Conservation (phyloP, 1,140 invertebrate species). For the Ceratina calcarata region DNA sequence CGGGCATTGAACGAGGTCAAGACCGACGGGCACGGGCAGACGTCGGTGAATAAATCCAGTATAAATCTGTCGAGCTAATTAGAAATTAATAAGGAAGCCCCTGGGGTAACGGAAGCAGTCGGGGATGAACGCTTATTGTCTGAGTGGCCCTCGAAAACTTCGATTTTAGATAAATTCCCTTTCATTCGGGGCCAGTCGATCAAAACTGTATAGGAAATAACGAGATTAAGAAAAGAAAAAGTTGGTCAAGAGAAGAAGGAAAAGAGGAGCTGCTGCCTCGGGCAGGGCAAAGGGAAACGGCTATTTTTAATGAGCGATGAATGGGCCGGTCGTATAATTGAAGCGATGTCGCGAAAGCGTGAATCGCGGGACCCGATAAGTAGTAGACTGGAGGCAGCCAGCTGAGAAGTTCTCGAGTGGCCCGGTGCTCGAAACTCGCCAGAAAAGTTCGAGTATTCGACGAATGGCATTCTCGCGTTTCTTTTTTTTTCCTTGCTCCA, state of each 20-base stretch:
- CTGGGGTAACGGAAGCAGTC: too few species aligned
- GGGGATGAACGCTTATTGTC: slow-evolving; percentile 7
- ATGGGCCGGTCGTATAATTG: slow-evolving; percentile 62
- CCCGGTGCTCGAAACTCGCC: slow-evolving; percentile 51
- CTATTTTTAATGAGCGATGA: slow-evolving; percentile 61
- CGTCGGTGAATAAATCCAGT: too few species aligned
- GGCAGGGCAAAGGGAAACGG: not conserved
- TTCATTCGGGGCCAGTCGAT: slow-evolving; percentile 32
- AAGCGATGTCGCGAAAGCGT: slow-evolving; percentile 58
- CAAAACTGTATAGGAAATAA: slow-evolving; percentile 46
- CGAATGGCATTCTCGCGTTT: slow-evolving; percentile 28
- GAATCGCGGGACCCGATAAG: slow-evolving; percentile 23
- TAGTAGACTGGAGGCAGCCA: slow-evolving; percentile 42
- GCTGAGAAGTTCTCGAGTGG: slow-evolving; percentile 59
- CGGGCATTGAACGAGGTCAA: not conserved
- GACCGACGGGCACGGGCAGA: too few species aligned
- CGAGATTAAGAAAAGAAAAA: slow-evolving; percentile 56
- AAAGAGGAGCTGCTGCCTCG: too few species aligned
- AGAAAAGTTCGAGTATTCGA: slow-evolving; percentile 51
- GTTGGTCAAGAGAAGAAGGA: not conserved
- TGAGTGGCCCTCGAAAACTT: slow-evolving; percentile 18
- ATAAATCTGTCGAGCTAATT: slow-evolving; percentile 19
- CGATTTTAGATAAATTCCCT: slow-evolving; percentile 40
- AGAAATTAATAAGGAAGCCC: slow-evolving; percentile 1
- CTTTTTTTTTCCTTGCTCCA: too few species aligned